Evolutionary conservation across 2,888 invertebrate genomes (phyloP).

Genomic region (Busseola fusca): DNA sequence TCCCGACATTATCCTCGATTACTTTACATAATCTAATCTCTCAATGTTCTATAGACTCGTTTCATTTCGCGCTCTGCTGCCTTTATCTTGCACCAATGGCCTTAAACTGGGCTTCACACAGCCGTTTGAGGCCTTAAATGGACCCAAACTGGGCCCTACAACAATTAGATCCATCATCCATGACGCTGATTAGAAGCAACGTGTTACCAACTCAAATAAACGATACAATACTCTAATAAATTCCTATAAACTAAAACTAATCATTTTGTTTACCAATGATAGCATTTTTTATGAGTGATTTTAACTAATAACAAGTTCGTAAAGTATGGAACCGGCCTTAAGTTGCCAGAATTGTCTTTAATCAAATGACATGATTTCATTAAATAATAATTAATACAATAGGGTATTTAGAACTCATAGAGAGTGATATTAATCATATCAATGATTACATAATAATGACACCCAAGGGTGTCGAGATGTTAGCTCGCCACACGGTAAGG

Average conservation of each 20-base stretch:
- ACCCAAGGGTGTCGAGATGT: too few species aligned
- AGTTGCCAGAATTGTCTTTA: neutral
- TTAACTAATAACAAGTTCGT: too few species aligned
- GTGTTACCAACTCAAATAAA: neutral
- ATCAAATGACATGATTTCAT: neutral
- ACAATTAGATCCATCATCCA: conserved; percentile 12
- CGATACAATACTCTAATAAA: too few species aligned
- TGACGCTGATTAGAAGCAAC: neutral
- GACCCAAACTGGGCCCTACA: conserved; percentile 42
- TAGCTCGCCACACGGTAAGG: too few species aligned
- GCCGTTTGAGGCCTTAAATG: conserved; percentile 12
- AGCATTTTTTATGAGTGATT: too few species aligned
- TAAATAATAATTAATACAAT: too few species aligned
- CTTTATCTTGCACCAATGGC: conserved; percentile 37
- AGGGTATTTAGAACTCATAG: too few species aligned
- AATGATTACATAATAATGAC: too few species aligned
- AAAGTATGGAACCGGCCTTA: too few species aligned
- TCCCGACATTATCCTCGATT: conserved; percentile 29
- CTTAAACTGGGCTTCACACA: conserved; percentile 34
- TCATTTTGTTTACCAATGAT: too few species aligned
- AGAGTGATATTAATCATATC: too few species aligned
- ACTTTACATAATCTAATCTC: conserved; percentile 30
- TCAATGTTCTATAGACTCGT: conserved; percentile 34
- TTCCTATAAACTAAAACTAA: too few species aligned
- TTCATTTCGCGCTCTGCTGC: conserved; percentile 44